Evolutionary conservation across 2,797 vertebrate species (phyloP), one percentile per base, ranked within the genome.

Genomic region (Megalops cyprinoides): DNA sequence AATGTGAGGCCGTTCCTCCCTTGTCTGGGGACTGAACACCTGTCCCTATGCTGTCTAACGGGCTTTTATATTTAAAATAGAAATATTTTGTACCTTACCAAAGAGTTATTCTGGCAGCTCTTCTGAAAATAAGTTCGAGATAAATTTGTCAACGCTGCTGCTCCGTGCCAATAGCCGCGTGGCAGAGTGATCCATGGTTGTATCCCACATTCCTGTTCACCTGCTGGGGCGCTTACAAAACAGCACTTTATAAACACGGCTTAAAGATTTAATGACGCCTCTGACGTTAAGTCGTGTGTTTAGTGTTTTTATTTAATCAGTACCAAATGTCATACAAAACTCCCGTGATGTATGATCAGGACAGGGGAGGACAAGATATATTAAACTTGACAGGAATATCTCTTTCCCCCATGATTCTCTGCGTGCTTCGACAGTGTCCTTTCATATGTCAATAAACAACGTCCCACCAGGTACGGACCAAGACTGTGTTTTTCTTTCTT

Each of bases 21-120:
- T 39, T 39, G 12, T 67, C 62, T 39, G 20, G 34, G 62, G 34
- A 15, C 62, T 39, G 34, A 67, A 67, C 62, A 67, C 62, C 62
- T 67, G 62, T 67, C 34, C 15, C n/a, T 4, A 8, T 67, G 14
- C 62, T 20, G 15, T 67, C 10, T 39, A 67, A 67, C 39, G 62
- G 12, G 25, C 62, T 39, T 34, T 67, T 67, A 67, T 34, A 67
- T 67, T 39, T 39, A 67, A n/a, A 67, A 67, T 67, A 67, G 39
- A 67, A 39, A 67, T 67, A 67, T 39, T 67, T 67, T 67, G 2
- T 18, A 39, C 62, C 62, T 67, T 14, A 39, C 62, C 62, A 37
- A 31, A 62, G 58, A 62, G 62, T 23, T 67, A 9, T 67, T 39
- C 62, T 67, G 62, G 62, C 62, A 39, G 15, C 62, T 34, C 31